Evolutionary conservation across 2,113 vertebrate genomes (phyloP), one percentile per base, ranked within the genome.

Genomic region (Clarias magur): DNA sequence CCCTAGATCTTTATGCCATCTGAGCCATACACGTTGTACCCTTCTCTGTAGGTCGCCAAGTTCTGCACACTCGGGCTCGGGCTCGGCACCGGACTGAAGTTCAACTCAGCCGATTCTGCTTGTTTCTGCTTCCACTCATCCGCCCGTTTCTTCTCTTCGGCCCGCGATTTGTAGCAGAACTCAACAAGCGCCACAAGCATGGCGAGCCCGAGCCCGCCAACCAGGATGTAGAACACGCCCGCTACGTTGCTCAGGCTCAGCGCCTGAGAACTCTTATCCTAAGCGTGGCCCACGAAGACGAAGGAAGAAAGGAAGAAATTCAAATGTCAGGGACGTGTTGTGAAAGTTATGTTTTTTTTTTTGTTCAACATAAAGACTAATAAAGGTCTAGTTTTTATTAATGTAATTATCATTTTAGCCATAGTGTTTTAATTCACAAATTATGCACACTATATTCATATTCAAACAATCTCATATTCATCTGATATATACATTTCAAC

Each of bases 11-110:
- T 99, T 97, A 99, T 97, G 97, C 98, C 99, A 95, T 99, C 98
- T 96, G 97, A 99, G 97, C 98, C 98, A 97, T 99, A 99, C 96
- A 99, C 98, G 97, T 99, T 99, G 98, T 99, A 99, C 97, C 98
- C 98, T 97, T 99, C 98, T 97, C 98, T 99, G 97, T 99, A 99
- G 94, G 98, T 99, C 96, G 98, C 98, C 98, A 99, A 97, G 97
- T 99, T 99, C 97, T 99, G 98, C 95, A 97, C 97, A 96, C 97
- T 98, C 96, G 97, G 98, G 96, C 97, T 98, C 95, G 97, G 98
- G 96, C 97, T 98, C 97, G 97, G 94, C 89, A 94, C 93, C 92
- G 95, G 97, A 94, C 97, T 99, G 98, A 99, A 98, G 97, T 96
- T 97, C 96, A 97, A 95, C 96, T 96, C 96, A 95, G 95, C 96